Percentiles rank a stretch among this genome's conserved stretches.
Conservation (phyloP, 2,113 vertebrate genomes). For the Rhynchomys soricoides region DNA sequence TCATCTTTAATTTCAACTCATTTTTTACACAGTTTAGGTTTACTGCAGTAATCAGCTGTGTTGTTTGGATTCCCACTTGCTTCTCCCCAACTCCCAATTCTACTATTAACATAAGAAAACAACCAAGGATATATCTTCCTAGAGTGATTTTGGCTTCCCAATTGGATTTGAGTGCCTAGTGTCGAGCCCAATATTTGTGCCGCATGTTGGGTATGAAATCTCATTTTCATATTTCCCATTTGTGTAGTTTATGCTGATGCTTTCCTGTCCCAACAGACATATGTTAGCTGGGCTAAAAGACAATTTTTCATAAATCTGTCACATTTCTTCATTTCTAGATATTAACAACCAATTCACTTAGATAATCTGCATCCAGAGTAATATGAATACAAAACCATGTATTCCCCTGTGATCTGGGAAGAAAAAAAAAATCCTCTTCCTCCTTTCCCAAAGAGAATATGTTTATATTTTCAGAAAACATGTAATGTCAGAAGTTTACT, state of each 20-base stretch:
- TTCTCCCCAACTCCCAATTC: neutral
- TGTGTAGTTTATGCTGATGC: neutral
- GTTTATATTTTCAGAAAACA: neutral
- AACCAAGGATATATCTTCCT: neutral
- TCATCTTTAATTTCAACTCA: slow-evolving; percentile 8
- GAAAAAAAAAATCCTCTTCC: neutral
- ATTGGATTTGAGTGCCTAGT: neutral
- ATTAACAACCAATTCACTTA: neutral
- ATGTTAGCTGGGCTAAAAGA: neutral
- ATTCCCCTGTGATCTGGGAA: neutral
- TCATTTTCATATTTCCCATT: neutral
- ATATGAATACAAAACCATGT: neutral
- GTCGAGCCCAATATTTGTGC: neutral
- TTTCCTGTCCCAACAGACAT: neutral
- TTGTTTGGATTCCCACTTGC: neutral
- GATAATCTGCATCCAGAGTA: neutral
- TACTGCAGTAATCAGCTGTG: neutral
- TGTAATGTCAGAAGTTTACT: neutral
- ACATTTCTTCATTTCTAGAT: neutral
- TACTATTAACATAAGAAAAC: neutral
- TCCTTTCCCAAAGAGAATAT: neutral
- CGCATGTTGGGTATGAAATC: neutral
- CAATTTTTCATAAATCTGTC: neutral
- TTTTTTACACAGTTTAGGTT: neutral
- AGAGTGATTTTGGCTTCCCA: neutral